A percentile compares a stretch with the other conserved stretches of the same genome.
Evolutionary conservation across 2,888 invertebrate species (phyloP).

Genomic region (Orchestes rusci): DNA sequence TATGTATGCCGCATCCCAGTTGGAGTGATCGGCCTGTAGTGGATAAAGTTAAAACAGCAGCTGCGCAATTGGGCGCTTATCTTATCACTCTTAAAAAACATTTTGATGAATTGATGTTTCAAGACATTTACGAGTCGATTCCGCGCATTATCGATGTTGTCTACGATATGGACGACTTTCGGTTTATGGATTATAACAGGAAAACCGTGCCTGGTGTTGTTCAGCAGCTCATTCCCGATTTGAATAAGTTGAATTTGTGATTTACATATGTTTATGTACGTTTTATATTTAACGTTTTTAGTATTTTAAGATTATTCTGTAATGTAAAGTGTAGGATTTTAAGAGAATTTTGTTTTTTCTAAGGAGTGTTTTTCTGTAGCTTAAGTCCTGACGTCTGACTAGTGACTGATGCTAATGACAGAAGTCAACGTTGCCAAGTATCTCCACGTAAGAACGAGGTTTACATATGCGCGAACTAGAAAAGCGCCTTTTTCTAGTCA

Average conservation of each 20-base stretch:
- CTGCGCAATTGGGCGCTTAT: conserved; percentile 28
- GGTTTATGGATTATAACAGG: conserved; percentile 24
- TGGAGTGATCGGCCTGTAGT: conserved; percentile 27
- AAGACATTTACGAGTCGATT: conserved; percentile 25
- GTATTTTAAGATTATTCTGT: too few species aligned
- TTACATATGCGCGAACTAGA: too few species aligned
- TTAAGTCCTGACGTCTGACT: too few species aligned
- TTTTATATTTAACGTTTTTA: too few species aligned
- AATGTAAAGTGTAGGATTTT: too few species aligned
- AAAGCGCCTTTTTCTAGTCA: too few species aligned
- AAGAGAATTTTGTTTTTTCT: too few species aligned
- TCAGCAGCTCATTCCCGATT: conserved; percentile 22
- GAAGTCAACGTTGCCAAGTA: too few species aligned
- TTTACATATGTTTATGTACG: too few species aligned
- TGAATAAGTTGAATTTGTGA: conserved; percentile 3
- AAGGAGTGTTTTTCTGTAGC: too few species aligned
- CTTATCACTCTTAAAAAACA: conserved; percentile 26
- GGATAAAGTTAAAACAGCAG: conserved; percentile 25
- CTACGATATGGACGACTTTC: conserved; percentile 24
- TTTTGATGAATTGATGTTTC: conserved; percentile 25
- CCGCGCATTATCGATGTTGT: conserved; percentile 25
- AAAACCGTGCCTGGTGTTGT: conserved; percentile 23
- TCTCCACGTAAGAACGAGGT: too few species aligned
- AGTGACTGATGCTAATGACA: too few species aligned
- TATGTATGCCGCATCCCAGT: conserved; percentile 19